phyloP scores from a whole-genome alignment of 2,113 vertebrate genomes.

The Megaceryle maxima region DNA sequence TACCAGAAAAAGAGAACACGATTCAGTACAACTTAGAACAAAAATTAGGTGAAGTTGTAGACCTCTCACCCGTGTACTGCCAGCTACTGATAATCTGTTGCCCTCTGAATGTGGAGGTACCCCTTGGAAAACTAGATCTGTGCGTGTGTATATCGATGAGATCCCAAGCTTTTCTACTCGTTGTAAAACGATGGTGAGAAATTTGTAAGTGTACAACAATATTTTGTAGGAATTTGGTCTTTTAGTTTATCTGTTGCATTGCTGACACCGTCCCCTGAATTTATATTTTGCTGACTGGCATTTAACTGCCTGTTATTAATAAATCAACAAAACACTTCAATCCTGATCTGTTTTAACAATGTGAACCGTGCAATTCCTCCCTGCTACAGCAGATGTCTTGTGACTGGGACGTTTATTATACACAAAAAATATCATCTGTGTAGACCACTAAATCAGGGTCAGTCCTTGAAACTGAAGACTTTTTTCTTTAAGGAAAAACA shows the following conservation, averaged over 20 bases:
- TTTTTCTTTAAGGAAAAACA: not conserved
- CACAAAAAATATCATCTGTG: not conserved
- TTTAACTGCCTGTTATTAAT: not conserved
- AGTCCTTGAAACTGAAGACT: not conserved
- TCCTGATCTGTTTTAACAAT: not conserved
- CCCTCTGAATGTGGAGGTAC: not conserved
- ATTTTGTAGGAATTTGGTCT: not conserved
- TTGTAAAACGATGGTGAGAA: not conserved
- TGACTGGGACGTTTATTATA: not conserved
- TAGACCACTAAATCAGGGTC: not conserved
- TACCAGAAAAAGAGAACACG: not conserved
- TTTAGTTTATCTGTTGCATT: not conserved
- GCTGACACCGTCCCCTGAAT: not conserved
- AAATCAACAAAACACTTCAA: not conserved
- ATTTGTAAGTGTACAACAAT: not conserved
- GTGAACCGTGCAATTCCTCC: not conserved
- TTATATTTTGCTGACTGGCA: not conserved
- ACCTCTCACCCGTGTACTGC: not conserved
- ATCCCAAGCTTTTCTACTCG: not conserved
- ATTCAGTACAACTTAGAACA: not conserved
- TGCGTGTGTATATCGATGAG: accelerated
- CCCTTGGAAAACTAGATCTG: not conserved
- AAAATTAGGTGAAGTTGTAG: not conserved
- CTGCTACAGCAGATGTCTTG: not conserved
- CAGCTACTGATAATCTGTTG: not conserved